phyloP scores from a whole-genome alignment of 2,888 invertebrate species.

The Marronus borbonicus region DNA sequence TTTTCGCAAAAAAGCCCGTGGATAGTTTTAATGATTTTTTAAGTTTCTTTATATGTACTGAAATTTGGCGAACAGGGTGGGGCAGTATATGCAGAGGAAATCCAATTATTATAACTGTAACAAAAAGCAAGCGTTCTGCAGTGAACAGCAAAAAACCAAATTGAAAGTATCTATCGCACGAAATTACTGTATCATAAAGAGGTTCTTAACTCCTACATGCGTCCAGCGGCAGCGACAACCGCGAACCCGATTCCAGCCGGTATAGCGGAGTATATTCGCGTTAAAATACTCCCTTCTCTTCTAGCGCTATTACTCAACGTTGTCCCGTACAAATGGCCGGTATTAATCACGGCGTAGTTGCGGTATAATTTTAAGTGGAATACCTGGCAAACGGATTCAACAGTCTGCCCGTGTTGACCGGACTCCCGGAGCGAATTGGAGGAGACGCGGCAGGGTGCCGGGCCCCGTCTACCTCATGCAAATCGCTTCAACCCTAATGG shows the following conservation, averaged over 20 bases:
- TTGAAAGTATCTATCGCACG: too few relatives aligned
- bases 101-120: too few relatives aligned
- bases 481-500: constrained; percentile 55
- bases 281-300: constrained; percentile 2
- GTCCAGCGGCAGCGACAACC: too few relatives aligned
- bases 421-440: constrained; percentile 53
- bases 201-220: constrained; percentile 6
- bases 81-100: too few relatives aligned
- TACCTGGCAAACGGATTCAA: constrained; percentile 47
- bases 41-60: too few relatives aligned
- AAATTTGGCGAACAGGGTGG: too few relatives aligned
- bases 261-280: background rate
- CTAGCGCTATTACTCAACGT: constrained; percentile 50
- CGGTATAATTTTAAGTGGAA: constrained; percentile 54
- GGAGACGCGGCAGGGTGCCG: constrained; percentile 51
- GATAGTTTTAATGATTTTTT: too few relatives aligned
- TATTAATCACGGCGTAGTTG: constrained; percentile 54
- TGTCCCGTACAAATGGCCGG: constrained; percentile 50
- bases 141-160: too few relatives aligned
- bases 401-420: constrained; percentile 48
- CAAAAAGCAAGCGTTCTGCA: too few relatives aligned
- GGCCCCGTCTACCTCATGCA: constrained; percentile 50
- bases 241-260: too few relatives aligned
- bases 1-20: too few relatives aligned
- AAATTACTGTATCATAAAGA: background rate